These are phyloP conservation scores for Anolis carolinensis DNA, from an alignment of 2,113 vertebrate genomes.

Conservation along the genomic window DNA sequence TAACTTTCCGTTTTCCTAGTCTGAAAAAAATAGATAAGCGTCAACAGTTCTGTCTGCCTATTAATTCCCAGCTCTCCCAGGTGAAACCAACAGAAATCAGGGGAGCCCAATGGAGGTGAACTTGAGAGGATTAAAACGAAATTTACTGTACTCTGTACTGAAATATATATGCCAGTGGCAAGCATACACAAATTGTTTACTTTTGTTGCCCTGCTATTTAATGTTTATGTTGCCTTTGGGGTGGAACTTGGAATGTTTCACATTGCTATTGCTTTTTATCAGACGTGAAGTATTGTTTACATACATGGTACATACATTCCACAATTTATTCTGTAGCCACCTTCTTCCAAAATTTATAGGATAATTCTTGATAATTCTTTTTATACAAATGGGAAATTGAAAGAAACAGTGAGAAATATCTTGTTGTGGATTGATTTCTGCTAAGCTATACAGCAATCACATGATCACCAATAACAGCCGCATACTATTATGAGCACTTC, in stretches of 20 bases:
- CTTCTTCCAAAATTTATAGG: neutral
- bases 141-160: neutral
- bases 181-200: neutral
- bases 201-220: neutral
- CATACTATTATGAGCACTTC: too few species aligned
- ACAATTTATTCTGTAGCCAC: neutral
- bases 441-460: too few species aligned
- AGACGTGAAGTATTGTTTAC: neutral
- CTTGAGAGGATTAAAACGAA: constrained; percentile 12
- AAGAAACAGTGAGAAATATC: neutral
- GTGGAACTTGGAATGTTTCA: neutral
- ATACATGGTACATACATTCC: neutral
- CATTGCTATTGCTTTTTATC: constrained; percentile 19
- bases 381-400: neutral
- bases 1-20: constrained; percentile 18
- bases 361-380: neutral
- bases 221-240: neutral
- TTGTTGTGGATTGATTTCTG: neutral
- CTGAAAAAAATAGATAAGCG: constrained; percentile 18
- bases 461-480: too few species aligned
- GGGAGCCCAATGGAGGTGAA: neutral
- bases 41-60: constrained; percentile 15
- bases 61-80: constrained; percentile 25
- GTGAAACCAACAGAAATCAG: constrained; percentile 37
- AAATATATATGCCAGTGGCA: neutral